Base-by-base conservation (phyloP, 2,888 invertebrate genomes). In the Sisyra terminalis region DNA sequence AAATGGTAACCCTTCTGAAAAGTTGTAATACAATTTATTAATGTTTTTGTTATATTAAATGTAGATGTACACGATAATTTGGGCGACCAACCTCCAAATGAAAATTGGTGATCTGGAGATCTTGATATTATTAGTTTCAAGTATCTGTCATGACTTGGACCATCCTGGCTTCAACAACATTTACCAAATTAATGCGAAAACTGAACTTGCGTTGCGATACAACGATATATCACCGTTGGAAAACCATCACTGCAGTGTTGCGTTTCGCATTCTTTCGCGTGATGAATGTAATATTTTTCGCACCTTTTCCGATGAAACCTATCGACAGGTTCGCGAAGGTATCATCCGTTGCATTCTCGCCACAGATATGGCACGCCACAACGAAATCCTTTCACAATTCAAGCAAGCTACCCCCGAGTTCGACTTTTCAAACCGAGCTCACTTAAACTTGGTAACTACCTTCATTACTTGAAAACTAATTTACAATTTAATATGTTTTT, bases 171-270 rank as follows among this genome's bases (percentile, higher is more conserved):
- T 78, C 59, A 81, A 81, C 63, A 81, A 80, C 57, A 80, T 81
- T 52, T 81, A 80, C 60, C 80, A 80, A 63, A 85, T 86, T 56
- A 86, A 86, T 58, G 85, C 85, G 37, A 73, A 79, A 54, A 86
- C 86, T 35, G 85, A 85, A 57, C 63, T 86, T 55, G 85, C 85
- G 24, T 69, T 86, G 49, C 64, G 65, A 46, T 86, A 86, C 65
- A 86, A 86, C 62, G 85, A 86, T 65, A 84, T 85, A 55, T 85
- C 84, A 42, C 85, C 85, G 3, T 63, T 86, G 57, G 86, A 86
- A 62, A 86, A 86, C 61, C 86, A 86, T 60, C 86, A 86, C 58
- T 85, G 85, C 61, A 84, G 84, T 47, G 81, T 86, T 51, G 80
- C 85, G 37, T 86, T 86, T 61, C 75, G 82, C 47, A 73, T 86